Conservation (phyloP, 2,888 invertebrate genomes). For the Ornithoptera priamus region DNA sequence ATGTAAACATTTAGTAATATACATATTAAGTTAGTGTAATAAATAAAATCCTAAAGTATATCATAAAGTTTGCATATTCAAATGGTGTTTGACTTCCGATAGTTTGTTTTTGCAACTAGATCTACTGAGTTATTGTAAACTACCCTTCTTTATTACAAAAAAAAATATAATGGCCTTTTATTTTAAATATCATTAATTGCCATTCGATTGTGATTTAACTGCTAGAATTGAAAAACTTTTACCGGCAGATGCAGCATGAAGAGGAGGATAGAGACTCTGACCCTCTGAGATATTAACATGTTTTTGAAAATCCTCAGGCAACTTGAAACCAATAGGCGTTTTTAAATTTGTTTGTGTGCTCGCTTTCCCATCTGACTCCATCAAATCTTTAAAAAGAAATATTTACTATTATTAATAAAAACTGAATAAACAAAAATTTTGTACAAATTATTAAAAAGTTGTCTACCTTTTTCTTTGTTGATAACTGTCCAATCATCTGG, state of each 20-base stretch:
- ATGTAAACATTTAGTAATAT: too few species aligned
- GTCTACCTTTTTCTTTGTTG: slow-evolving; percentile 62
- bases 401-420: background rate
- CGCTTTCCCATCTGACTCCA: slow-evolving; percentile 44
- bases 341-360: slow-evolving; percentile 37
- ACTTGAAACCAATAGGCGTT: slow-evolving; percentile 54
- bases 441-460: background rate
- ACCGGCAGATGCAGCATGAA: slow-evolving; percentile 65
- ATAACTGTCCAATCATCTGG: slow-evolving; percentile 68
- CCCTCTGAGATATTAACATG: slow-evolving; percentile 49
- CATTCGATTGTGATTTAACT: background rate
- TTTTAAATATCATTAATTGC: too few species aligned
- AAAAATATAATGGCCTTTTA: too few species aligned
- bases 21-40: too few species aligned
- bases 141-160: too few species aligned
- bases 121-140: too few species aligned
- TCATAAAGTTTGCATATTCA: too few species aligned
- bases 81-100: too few species aligned
- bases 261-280: slow-evolving; percentile 57
- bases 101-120: too few species aligned
- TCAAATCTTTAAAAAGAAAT: slow-evolving; percentile 47
- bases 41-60: too few species aligned
- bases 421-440: background rate
- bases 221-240: slow-evolving; percentile 31
- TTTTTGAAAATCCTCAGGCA: slow-evolving; percentile 58